These are phyloP conservation scores for Tortricodes alternella DNA, from an alignment of 2,888 invertebrate genomes.

Conservation along the genomic window DNA sequence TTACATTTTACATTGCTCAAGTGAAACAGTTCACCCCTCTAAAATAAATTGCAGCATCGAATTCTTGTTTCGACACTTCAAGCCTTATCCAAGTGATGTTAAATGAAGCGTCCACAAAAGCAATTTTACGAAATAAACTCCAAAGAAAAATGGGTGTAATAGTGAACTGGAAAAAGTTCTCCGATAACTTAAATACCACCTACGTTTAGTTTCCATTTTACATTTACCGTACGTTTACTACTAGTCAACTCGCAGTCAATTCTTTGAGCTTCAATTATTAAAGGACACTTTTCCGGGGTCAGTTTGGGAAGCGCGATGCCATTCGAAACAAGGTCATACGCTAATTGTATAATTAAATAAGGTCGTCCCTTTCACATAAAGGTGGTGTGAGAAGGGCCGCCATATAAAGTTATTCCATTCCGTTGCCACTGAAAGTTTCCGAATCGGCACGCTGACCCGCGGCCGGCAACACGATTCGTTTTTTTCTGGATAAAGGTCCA, in stretches of 20 bases:
- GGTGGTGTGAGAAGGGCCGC: not conserved
- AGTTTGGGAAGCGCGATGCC: not conserved
- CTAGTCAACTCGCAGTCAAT: conserved; percentile 4
- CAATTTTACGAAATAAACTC: not conserved
- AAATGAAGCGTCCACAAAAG: not conserved
- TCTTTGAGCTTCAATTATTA: conserved; percentile 17
- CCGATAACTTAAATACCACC: not conserved
- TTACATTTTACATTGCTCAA: not conserved
- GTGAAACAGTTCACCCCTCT: not conserved
- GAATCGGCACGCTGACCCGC: conserved; percentile 14
- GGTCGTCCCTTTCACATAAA: not conserved
- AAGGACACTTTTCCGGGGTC: conserved; percentile 8
- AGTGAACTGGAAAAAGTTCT: not conserved
- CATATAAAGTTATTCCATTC: not conserved
- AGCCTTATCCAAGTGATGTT: not conserved
- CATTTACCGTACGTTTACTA: not conserved
- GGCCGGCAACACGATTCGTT: conserved; percentile 13
- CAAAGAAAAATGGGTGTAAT: not conserved
- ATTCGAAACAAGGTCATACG: not conserved
- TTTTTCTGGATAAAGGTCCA: conserved; percentile 19
- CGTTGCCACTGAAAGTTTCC: not conserved
- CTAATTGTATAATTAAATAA: not conserved
- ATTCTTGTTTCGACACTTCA: not conserved
- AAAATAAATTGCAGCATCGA: not conserved
- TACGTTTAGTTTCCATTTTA: not conserved